Conservation (phyloP, 2,888 invertebrate species). For the Drosophila vallismaia region DNA sequence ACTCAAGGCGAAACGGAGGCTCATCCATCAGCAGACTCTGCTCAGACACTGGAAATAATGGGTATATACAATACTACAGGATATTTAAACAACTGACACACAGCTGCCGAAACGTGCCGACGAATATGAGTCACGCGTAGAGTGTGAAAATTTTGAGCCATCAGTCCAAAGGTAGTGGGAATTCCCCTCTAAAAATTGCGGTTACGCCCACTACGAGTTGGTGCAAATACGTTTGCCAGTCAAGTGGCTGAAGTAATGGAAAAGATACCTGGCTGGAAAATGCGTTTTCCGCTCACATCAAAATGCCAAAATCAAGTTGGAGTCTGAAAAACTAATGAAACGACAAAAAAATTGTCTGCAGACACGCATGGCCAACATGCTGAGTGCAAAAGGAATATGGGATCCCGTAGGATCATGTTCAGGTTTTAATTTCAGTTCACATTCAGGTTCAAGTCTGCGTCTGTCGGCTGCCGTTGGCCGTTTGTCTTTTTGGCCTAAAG, state of each 20-base stretch:
- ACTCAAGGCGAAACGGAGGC: constrained; percentile 46
- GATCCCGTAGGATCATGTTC: constrained; percentile 55
- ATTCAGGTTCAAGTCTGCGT: constrained; percentile 33
- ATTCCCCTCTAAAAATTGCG: constrained; percentile 34
- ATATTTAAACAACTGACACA: constrained; percentile 19
- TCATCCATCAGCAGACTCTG: constrained; percentile 69
- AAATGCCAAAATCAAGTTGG: constrained; percentile 39
- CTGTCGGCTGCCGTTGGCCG: constrained; percentile 62
- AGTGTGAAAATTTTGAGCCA: constrained; percentile 47
- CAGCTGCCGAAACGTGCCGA: constrained; percentile 53
- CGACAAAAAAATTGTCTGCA: constrained; percentile 69
- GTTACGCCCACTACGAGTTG: constrained; percentile 34
- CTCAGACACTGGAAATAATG: constrained; percentile 56
- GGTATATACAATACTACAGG: neutral
- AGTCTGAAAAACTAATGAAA: constrained; percentile 51
- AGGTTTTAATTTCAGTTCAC: constrained; percentile 5
- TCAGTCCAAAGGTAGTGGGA: constrained; percentile 2
- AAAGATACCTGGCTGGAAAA: constrained; percentile 32
- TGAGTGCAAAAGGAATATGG: constrained; percentile 41
- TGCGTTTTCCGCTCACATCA: constrained; percentile 36
- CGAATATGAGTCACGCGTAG: constrained; percentile 69
- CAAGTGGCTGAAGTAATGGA: constrained; percentile 21
- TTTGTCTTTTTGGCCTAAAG: constrained; percentile 36
- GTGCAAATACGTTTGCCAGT: constrained; percentile 26
- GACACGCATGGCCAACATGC: constrained; percentile 61